Conservation (phyloP, 2,888 invertebrate species). For the Heliconius cydno region DNA sequence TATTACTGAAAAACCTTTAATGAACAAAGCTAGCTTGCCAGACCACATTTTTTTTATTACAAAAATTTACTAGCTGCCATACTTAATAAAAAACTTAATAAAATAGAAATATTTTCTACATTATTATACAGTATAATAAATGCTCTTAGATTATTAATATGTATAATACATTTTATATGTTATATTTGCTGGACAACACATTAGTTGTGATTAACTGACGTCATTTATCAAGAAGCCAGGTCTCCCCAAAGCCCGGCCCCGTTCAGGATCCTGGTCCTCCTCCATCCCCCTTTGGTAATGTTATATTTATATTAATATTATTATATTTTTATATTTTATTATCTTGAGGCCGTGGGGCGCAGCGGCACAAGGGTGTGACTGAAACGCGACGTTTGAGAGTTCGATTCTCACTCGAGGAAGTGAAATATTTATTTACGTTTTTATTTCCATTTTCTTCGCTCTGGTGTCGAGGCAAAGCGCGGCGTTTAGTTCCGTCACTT, state of each 20-base stretch:
- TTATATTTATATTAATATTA: conserved; percentile 1
- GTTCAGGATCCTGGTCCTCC: neutral
- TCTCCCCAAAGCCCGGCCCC: conserved; percentile 8
- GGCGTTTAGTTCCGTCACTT: too few species aligned
- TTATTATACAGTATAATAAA: conserved; percentile 12
- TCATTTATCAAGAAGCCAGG: conserved; percentile 16
- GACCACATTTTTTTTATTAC: neutral
- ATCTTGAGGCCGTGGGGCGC: neutral
- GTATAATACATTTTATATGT: conserved; percentile 23
- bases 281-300: neutral
- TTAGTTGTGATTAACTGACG: conserved; percentile 55
- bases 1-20: too few species aligned
- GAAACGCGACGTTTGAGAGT: too few species aligned
- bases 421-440: too few species aligned
- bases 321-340: neutral
- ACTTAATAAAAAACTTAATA: conserved; percentile 53
- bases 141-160: conserved; percentile 21
- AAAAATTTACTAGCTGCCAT: neutral
- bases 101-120: conserved; percentile 52
- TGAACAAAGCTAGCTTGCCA: fast-evolving
- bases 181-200: conserved; percentile 32
- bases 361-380: too few species aligned
- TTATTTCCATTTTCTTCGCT: too few species aligned
- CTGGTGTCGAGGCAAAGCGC: too few species aligned
- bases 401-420: too few species aligned